Conservation (phyloP, 2,888 invertebrate species). For the Cylindroiulus punctatus region DNA sequence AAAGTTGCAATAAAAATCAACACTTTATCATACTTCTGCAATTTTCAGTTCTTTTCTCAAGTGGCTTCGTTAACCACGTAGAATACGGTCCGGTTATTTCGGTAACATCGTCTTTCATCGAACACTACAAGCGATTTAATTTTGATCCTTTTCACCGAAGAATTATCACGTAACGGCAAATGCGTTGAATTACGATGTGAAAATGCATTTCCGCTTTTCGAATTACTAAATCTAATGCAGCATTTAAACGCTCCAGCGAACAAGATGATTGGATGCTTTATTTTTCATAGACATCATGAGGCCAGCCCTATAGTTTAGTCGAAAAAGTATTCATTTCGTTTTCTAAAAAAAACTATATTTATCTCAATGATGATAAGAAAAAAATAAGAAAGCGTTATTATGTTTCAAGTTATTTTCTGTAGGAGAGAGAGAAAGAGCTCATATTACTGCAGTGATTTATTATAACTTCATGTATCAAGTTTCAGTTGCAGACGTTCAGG, state of each 20-base stretch:
- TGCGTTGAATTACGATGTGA: slow-evolving; percentile 26
- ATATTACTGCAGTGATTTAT: background rate
- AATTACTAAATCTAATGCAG: slow-evolving; percentile 41
- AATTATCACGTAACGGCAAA: background rate
- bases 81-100: background rate
- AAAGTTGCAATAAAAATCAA: background rate
- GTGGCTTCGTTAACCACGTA: background rate
- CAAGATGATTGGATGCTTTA: slow-evolving; percentile 40
- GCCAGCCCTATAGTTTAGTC: background rate
- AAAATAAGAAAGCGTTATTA: background rate
- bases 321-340: slow-evolving; percentile 36
- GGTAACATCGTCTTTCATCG: background rate
- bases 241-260: slow-evolving; percentile 45
- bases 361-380: background rate
- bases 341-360: slow-evolving; percentile 22
- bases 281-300: slow-evolving; percentile 26
- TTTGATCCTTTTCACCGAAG: slow-evolving; percentile 23
- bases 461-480: background rate
- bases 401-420: slow-evolving; percentile 5
- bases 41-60: background rate
- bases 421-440: background rate
- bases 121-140: background rate
- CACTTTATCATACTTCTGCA: background rate
- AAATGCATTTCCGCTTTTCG: slow-evolving; percentile 33
- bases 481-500: background rate